phyloP scores from a whole-genome alignment of 2,113 vertebrate species.

The Dromiciops gliroides region DNA sequence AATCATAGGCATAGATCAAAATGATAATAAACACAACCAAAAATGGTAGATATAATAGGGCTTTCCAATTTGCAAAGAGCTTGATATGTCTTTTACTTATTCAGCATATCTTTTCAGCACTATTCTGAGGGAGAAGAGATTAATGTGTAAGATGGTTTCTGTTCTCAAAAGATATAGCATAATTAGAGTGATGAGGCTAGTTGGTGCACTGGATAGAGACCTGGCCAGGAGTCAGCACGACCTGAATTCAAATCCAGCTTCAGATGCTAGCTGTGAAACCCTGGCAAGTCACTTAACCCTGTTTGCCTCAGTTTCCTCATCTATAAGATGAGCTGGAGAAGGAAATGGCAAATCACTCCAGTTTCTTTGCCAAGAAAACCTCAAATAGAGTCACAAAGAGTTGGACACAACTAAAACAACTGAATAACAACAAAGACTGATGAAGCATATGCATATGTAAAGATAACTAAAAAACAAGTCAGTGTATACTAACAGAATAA shows the following conservation, averaged over 20 bases:
- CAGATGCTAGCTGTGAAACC: not conserved
- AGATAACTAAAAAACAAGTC: not conserved
- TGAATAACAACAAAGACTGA: not conserved
- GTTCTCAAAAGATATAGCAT: not conserved
- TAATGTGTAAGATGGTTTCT: not conserved
- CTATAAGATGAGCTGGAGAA: not conserved
- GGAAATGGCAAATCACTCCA: not conserved
- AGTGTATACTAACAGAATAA: not conserved
- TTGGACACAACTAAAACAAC: not conserved
- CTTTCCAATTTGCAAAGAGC: not conserved
- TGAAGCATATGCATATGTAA: not conserved
- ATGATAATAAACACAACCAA: not conserved
- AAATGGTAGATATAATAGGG: not conserved
- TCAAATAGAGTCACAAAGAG: not conserved
- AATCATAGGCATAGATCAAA: not conserved
- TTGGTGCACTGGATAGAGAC: not conserved
- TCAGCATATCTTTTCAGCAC: not conserved
- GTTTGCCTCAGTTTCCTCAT: not conserved
- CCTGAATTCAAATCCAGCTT: not conserved
- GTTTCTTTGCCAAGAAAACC: not conserved
- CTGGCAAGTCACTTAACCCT: not conserved
- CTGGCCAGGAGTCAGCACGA: not conserved
- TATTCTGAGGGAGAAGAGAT: not conserved
- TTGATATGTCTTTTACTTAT: not conserved
- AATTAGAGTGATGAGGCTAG: not conserved